A percentile compares a stretch with the other conserved stretches of the same genome.
Conservation (phyloP, 2,888 invertebrate species). For the Arrhopalites spinosus region DNA sequence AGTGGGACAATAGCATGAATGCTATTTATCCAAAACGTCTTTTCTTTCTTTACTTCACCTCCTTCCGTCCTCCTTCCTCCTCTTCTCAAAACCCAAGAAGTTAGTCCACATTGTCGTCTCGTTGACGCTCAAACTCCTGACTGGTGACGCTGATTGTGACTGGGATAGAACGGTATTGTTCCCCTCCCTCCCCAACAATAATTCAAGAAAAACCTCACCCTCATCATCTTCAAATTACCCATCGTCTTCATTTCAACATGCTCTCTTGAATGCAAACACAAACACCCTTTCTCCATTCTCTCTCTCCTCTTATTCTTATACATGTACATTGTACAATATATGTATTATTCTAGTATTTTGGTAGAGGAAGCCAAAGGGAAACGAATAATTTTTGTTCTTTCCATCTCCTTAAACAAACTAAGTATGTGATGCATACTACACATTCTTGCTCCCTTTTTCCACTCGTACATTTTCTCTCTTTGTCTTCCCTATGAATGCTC, state of each 20-base stretch:
- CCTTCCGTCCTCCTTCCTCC: not conserved
- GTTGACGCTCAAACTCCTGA: too few species aligned
- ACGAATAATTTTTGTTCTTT: conserved; percentile 1
- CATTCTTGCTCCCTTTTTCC: not conserved
- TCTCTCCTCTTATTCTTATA: not conserved
- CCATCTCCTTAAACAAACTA: not conserved
- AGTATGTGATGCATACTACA: not conserved
- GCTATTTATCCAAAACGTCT: conserved; percentile 5
- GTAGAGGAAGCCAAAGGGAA: conserved; percentile 1
- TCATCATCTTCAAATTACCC: conserved; percentile 19
- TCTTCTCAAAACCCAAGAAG: not conserved
- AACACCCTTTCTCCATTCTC: conserved; percentile 4
- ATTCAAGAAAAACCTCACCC: conserved; percentile 5
- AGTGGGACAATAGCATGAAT: not conserved
- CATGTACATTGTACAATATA: not conserved
- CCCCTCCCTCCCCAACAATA: not conserved
- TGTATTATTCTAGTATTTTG: not conserved
- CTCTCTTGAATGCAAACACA: conserved; percentile 9
- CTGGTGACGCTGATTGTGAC: not conserved
- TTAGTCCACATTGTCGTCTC: too few species aligned
- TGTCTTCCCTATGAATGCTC: not conserved
- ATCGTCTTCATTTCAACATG: conserved; percentile 15
- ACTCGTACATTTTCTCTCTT: not conserved
- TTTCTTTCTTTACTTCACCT: conserved; percentile 1
- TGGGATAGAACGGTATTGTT: not conserved